Conservation (phyloP, 2,797 vertebrate species). For the Acipenser oxyrinchus region DNA sequence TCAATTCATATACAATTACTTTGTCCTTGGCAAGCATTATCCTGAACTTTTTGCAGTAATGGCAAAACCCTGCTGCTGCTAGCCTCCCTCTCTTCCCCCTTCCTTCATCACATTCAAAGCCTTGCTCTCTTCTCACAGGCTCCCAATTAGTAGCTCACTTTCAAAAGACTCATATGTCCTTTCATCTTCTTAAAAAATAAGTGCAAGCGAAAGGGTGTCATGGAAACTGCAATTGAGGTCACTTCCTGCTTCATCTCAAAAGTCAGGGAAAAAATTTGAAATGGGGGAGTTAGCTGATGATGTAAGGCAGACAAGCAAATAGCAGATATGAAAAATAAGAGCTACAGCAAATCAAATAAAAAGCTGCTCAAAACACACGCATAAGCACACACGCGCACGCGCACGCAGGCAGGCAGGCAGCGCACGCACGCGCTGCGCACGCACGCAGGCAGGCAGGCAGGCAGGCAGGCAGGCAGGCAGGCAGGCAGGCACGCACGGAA, state of each 20-base stretch:
- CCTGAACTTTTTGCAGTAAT: constrained; percentile 53
- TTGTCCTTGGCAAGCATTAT: constrained; percentile 54
- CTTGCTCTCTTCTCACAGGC: constrained; percentile 49
- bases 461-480: too few relatives aligned
- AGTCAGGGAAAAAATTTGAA: constrained; percentile 28
- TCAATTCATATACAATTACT: constrained; percentile 49
- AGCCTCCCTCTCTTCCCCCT: constrained; percentile 38
- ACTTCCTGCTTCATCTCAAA: constrained; percentile 71
- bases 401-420: background rate
- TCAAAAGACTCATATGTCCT: constrained; percentile 59
- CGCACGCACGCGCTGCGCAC: too few relatives aligned
- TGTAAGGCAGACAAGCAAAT: constrained; percentile 15
- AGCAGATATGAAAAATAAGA: too few relatives aligned
- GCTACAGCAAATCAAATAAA: too few relatives aligned
- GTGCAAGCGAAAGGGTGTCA: constrained; percentile 67
- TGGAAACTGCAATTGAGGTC: constrained; percentile 76
- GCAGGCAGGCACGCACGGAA: too few relatives aligned
- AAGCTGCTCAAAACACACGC: constrained; percentile 21
- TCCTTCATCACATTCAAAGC: constrained; percentile 51
- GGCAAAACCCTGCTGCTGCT: constrained; percentile 74
- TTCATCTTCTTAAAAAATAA: constrained; percentile 73
- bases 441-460: too few relatives aligned
- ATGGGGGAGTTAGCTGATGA: constrained; percentile 23
- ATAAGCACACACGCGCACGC: constrained; percentile 1
- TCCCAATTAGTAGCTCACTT: constrained; percentile 78